phyloP scores from a whole-genome alignment of 2,888 invertebrate species.

The Macrosiphum euphorbiae region DNA sequence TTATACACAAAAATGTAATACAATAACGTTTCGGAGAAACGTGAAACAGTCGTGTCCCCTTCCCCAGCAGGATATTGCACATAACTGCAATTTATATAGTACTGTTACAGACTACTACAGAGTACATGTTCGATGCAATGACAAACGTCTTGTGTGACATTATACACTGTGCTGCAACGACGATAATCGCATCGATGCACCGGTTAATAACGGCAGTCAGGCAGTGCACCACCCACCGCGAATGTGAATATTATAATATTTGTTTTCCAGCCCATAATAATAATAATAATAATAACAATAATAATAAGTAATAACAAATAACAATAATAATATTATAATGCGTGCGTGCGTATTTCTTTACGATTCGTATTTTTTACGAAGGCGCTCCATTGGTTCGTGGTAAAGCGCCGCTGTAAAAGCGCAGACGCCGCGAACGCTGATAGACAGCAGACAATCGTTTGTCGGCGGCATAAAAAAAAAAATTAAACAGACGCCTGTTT shows the following conservation, averaged over 20 bases:
- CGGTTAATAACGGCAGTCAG: background rate
- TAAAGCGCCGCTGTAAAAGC: background rate
- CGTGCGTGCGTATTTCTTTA: background rate
- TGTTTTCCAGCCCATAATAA: background rate
- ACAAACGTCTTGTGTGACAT: background rate
- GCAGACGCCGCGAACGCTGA: background rate
- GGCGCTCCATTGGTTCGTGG: background rate
- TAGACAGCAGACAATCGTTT: background rate
- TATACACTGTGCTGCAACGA: background rate
- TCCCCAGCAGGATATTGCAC: background rate
- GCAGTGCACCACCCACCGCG: background rate
- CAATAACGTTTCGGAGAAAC: background rate
- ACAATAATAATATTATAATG: background rate
- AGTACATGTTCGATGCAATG: background rate
- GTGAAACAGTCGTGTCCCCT: background rate
- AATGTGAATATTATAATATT: background rate
- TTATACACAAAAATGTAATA: background rate
- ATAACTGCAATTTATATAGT: background rate
- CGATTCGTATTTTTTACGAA: background rate
- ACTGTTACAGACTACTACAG: background rate
- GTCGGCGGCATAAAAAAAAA: background rate
- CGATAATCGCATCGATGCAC: background rate
- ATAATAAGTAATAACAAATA: background rate
- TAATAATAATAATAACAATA: background rate
- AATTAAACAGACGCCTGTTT: background rate